These are phyloP conservation scores for Premnoplex brunnescens DNA, from an alignment of 2,797 vertebrate species.

Conservation along the genomic window DNA sequence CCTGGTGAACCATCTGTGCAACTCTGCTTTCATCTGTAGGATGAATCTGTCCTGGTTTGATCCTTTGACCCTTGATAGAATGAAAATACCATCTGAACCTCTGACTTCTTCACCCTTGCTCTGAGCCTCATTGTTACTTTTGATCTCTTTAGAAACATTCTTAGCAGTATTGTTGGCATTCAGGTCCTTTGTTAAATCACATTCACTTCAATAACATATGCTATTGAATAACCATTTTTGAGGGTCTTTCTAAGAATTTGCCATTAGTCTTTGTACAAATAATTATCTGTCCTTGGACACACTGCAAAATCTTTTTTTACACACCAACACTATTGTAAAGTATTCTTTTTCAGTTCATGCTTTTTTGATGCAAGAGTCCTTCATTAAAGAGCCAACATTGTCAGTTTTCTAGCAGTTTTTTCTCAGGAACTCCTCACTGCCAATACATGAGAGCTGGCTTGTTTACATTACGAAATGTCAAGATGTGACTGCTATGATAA, in stretches of 20 bases:
- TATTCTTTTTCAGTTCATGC: background rate
- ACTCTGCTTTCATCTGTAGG: constrained; percentile 1
- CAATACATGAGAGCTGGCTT: background rate
- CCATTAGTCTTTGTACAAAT: background rate
- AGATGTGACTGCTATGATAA: background rate
- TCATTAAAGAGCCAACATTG: background rate
- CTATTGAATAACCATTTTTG: background rate
- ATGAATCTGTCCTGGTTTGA: constrained; percentile 18
- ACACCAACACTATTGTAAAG: background rate
- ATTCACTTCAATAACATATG: background rate
- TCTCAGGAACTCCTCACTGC: background rate
- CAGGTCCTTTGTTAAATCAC: background rate
- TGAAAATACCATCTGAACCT: constrained; percentile 25
- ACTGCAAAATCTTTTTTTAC: background rate
- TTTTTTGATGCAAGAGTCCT: background rate
- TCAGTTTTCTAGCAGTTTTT: background rate
- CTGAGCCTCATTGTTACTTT: constrained; percentile 20
- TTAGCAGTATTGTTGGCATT: background rate
- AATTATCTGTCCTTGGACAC: background rate
- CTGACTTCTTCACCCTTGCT: constrained; percentile 31
- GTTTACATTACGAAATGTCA: background rate
- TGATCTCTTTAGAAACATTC: constrained; percentile 29
- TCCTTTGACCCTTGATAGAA: constrained; percentile 36
- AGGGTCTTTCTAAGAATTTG: background rate
- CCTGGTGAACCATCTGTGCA: constrained; percentile 14